phyloP scores from a whole-genome alignment of 92 coral and sea anemone genomes.

The Micromussa lordhowensis region DNA sequence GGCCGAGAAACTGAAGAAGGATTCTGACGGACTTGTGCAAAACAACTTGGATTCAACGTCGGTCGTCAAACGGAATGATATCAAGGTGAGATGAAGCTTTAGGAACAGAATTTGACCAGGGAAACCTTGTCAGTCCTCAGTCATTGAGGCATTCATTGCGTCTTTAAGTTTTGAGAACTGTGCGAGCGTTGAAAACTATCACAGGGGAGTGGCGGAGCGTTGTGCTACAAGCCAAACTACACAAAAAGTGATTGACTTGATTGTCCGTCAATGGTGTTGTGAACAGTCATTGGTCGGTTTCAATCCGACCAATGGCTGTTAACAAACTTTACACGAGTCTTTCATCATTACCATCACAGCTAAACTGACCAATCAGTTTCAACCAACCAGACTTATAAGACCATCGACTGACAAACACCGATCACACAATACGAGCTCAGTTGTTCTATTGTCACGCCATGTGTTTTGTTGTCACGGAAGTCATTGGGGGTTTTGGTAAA shows the following conservation, averaged over 20 bases:
- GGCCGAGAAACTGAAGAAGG: constrained; percentile 64
- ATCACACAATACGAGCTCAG: neutral
- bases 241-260: too few relatives aligned
- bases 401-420: too few relatives aligned
- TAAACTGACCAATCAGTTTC: too few relatives aligned
- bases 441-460: neutral
- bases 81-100: constrained; percentile 66
- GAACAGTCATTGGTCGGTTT: too few relatives aligned
- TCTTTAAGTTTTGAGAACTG: neutral
- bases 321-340: too few relatives aligned
- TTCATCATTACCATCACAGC: too few relatives aligned
- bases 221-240: neutral
- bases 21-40: constrained; percentile 33
- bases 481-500: neutral
- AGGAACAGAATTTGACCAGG: neutral
- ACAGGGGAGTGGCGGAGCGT: neutral
- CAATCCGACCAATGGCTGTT: too few relatives aligned
- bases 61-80: constrained; percentile 75
- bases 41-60: constrained; percentile 72
- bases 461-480: neutral
- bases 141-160: neutral
- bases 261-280: too few relatives aligned
- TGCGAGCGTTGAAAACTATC: neutral
- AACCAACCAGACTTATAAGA: too few relatives aligned
- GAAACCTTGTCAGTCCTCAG: neutral